Evolutionary conservation across 2,797 vertebrate genomes (phyloP), one percentile per base, ranked within the genome.

Genomic region (Pseudochaenichthys georgianus): DNA sequence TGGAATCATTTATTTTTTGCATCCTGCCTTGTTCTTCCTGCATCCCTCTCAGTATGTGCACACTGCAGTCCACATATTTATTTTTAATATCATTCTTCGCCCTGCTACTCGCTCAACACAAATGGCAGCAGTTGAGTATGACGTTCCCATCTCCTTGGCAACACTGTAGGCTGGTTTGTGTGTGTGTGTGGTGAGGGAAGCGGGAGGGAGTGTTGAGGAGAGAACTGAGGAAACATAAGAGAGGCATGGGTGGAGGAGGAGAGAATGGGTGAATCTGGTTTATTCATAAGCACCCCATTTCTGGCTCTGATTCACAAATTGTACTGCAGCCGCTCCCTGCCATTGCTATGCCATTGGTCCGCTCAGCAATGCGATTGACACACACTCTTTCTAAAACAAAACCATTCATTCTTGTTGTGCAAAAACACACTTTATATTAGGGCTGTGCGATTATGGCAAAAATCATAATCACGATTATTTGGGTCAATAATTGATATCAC

Each of bases 91-190:
- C 67, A 77, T 77, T 84, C 78, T 69, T 90, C 69, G 77, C 73
- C 71, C 73, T 78, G 61, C 80, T 88, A 75, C 80, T 83, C 61
- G 67, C 78, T 80, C 69, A 80, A 85, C 84, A 90, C 87, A 87
- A 93, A 92, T 88, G 88, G 90, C 83, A 92, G 88, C 90, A 91
- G 90, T 91, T 93, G 89, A 87, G 82, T 92, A 87, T 93, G 92
- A 94, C 86, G 90, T 92, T 85, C 62, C 66, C 12, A 84, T 96
- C 86, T 93, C 94, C 94, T 84, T 94, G 93, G 92, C 90, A 95
- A 95, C 94, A 53, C 70, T 77, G 88, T 90, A 83, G 70, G 87
- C 79, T 53, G 54, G 87, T 68, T 65, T 72, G 60, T 42, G 73
- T 58, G 67, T 41, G 70, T 41, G 70, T 52, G 53, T 17, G 64